Conservation (phyloP, 2,797 vertebrate genomes). For the Anas flavirostris region DNA sequence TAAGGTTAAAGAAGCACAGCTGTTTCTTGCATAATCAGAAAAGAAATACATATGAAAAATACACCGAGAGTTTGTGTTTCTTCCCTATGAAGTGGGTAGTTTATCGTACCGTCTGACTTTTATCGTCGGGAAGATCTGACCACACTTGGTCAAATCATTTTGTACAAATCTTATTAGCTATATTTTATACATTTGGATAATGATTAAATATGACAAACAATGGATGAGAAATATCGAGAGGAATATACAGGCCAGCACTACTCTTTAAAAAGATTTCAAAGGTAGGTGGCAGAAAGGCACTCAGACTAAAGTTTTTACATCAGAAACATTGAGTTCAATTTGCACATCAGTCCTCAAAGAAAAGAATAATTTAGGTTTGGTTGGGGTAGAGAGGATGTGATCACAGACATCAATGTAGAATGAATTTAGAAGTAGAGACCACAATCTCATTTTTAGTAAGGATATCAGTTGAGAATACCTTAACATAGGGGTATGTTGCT, state of each 20-base stretch:
- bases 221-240: not conserved
- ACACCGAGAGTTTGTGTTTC: not conserved
- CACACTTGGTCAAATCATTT: not conserved
- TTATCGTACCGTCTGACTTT: not conserved
- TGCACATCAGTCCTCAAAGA: not conserved
- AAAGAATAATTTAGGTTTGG: not conserved
- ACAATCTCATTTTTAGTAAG: not conserved
- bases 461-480: not conserved
- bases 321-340: not conserved
- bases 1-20: not conserved
- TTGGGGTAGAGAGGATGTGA: not conserved
- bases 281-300: not conserved
- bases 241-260: not conserved
- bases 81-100: not conserved
- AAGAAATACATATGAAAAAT: not conserved
- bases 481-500: not conserved
- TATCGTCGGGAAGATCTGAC: not conserved
- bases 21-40: conserved; percentile 19
- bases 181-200: not conserved
- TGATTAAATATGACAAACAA: not conserved
- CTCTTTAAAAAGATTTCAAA: not conserved
- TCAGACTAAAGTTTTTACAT: not conserved
- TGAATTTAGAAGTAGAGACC: not conserved
- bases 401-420: not conserved
- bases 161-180: not conserved